These are phyloP conservation scores for Scotopteryx bipunctaria DNA, from an alignment of 2,888 invertebrate genomes.

Conservation along the genomic window DNA sequence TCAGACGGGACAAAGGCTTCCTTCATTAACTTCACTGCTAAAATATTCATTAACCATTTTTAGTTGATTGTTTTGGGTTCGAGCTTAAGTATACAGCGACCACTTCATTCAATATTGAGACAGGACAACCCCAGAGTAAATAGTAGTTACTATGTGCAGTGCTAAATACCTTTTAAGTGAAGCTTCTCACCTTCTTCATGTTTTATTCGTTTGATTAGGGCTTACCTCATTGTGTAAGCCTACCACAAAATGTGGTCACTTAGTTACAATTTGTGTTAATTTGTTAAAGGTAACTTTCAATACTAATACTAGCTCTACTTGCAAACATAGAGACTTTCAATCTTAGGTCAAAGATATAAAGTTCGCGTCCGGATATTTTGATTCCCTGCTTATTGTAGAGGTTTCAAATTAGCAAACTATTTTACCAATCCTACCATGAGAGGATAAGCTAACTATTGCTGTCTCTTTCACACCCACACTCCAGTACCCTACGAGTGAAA, in stretches of 20 bases:
- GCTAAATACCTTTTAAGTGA: constrained; percentile 2
- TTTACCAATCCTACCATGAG: no score
- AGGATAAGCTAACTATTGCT: no score
- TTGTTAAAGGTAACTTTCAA: neutral
- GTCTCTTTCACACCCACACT: no score
- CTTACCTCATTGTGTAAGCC: constrained; percentile 11
- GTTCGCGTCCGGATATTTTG: no score
- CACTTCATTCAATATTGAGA: constrained; percentile 38
- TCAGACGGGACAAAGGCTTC: constrained; percentile 69
- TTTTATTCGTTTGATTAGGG: constrained; percentile 12
- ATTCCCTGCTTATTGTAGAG: no score
- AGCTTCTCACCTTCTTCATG: constrained; percentile 3
- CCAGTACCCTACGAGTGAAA: no score
- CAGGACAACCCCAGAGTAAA: constrained; percentile 16
- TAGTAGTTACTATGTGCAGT: neutral
- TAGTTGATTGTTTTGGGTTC: constrained; percentile 47
- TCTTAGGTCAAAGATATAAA: no score
- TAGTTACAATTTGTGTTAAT: neutral
- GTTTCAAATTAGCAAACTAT: no score
- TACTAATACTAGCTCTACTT: no score
- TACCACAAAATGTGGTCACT: neutral
- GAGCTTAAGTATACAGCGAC: constrained; percentile 27
- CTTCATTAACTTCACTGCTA: constrained; percentile 74
- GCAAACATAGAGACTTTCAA: neutral
- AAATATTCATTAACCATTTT: constrained; percentile 73